These are phyloP conservation scores for Pelmatolapia mariae DNA, from an alignment of 2,113 vertebrate genomes.

Conservation along the genomic window DNA sequence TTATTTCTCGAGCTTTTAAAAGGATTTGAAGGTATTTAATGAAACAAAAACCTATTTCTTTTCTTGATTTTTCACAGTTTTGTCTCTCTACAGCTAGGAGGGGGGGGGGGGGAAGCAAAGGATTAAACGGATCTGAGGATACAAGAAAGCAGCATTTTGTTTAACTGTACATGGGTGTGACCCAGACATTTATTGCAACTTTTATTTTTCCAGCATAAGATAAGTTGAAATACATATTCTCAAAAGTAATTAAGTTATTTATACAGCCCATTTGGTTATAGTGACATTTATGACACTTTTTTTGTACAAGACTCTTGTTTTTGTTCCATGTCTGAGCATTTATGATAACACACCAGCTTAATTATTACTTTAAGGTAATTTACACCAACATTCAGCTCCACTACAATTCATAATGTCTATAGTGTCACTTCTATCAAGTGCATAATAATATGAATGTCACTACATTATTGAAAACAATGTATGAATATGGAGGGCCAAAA, in stretches of 20 bases:
- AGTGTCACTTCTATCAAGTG: constrained; percentile 47
- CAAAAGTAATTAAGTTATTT: constrained; percentile 27
- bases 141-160: not conserved
- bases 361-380: constrained; percentile 7
- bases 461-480: constrained; percentile 24
- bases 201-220: constrained; percentile 53
- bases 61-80: not conserved
- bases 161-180: not conserved
- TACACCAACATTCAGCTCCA: constrained; percentile 56
- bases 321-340: not conserved
- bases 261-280: constrained; percentile 33
- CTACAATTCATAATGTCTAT: constrained; percentile 50
- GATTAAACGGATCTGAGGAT: not conserved
- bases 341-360: not conserved
- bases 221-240: constrained; percentile 29
- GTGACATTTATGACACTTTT: not conserved
- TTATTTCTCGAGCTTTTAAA: not conserved
- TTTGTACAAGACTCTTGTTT: constrained; percentile 27
- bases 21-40: not conserved
- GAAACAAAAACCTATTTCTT: not conserved
- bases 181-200: constrained; percentile 52
- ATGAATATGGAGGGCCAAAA: not conserved
- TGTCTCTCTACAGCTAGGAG: not conserved
- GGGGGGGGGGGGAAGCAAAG: not conserved
- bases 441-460: constrained; percentile 56